Conservation (phyloP, 2,113 vertebrate genomes). For the Callocephalon fimbriatum region DNA sequence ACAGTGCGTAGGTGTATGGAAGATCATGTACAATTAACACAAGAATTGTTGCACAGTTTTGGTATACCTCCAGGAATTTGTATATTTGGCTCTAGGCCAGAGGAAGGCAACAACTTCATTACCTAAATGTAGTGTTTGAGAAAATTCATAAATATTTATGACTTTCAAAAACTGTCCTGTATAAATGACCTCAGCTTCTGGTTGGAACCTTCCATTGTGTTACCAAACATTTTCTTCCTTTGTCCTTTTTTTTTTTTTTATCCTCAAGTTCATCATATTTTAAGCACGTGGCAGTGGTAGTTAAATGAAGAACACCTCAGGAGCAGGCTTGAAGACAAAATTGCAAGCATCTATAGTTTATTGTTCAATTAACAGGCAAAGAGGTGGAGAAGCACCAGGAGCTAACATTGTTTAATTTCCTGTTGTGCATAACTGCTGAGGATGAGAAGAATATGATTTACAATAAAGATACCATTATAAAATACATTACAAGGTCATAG, state of each 20-base stretch:
- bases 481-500: not conserved
- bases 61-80: not conserved
- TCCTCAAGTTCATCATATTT: not conserved
- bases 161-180: not conserved
- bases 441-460: not conserved
- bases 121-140: not conserved
- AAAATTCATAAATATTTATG: not conserved
- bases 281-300: not conserved
- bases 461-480: not conserved
- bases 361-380: not conserved
- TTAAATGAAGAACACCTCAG: not conserved
- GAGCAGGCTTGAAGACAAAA: not conserved
- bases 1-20: not conserved
- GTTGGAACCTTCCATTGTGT: not conserved
- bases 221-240: not conserved
- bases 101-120: not conserved
- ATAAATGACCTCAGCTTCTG: not conserved
- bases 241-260: not conserved
- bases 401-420: not conserved
- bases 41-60: not conserved
- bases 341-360: not conserved
- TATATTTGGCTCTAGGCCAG: not conserved
- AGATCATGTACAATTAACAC: not conserved
- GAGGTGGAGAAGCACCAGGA: not conserved
- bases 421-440: not conserved